Base-by-base conservation (phyloP, 2,113 vertebrate species). In the Vidua chalybeata region DNA sequence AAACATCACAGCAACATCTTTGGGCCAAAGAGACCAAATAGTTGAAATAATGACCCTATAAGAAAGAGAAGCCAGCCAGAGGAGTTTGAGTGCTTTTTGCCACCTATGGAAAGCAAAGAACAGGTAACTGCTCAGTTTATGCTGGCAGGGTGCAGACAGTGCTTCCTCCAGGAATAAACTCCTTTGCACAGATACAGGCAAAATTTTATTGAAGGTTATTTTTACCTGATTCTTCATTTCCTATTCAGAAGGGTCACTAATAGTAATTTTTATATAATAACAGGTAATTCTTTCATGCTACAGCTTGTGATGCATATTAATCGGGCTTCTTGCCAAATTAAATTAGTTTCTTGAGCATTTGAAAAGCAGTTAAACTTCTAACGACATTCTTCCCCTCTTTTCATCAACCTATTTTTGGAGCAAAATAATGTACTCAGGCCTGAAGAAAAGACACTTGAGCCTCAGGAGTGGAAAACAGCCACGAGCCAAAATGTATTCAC, bases 351-450 rank as follows among this genome's bases (percentile, higher is more conserved):
- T 95, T 91, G 79, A 89, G 87, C 67, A 64, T 91, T 26, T 37
- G 15, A 95, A 97, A 97, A 95, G 87, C 86, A 97, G 95, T 95
- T 96, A 81, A 93, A 96, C 76, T 96, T 94, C 82, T 90, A 88
- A 87, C 46, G 96, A 93, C 91, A 95, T 96, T 94, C 20, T 8
- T 7, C 51, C 82, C 30, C 52, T 72, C 62, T 78, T 80, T 77
- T 91, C 64, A 86, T 67, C 82, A 90, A 66, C 72, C 93, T 97
- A 93, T 95, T 97, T 97, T 96, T 85, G 82, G 82, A 97, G 75
- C 61, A 89, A 96, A 96, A 95, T 92, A 94, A 96, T 49, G 84
- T 95, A 88, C 93, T 94, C 56, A 58, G 91, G 78, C 86, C 84
- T 93, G 68, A 94, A 96, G 89, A 77, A 89, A 94, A 92, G 86